Evolutionary conservation across 2,113 vertebrate species (phyloP).

Genomic region (Heteronetta atricapilla): DNA sequence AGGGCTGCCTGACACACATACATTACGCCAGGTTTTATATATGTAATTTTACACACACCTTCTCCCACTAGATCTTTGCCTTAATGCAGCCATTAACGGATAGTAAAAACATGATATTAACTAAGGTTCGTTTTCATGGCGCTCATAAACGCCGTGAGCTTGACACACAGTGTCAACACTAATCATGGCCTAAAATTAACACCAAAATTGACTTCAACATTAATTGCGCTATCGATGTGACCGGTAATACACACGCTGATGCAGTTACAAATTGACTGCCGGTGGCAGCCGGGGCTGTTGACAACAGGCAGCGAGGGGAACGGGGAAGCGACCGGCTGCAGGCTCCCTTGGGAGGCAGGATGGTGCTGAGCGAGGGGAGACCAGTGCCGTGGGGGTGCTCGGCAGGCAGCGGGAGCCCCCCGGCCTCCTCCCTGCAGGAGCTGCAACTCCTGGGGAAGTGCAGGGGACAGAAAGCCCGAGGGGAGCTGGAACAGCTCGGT

Average conservation of each 20-base stretch:
- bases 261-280: conserved; percentile 65
- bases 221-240: conserved; percentile 78
- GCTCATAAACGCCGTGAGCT: conserved; percentile 69
- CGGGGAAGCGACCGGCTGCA: background rate
- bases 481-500: background rate
- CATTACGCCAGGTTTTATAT: conserved; percentile 35
- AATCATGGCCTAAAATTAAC: conserved; percentile 84
- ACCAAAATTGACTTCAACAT: conserved; percentile 79
- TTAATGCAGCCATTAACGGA: conserved; percentile 63
- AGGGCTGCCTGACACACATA: conserved; percentile 55
- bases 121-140: conserved; percentile 65
- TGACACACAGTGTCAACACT: conserved; percentile 78
- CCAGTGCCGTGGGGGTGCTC: accelerated
- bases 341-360: background rate
- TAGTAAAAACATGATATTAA: conserved; percentile 49
- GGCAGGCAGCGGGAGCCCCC: background rate
- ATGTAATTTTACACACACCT: conserved; percentile 68
- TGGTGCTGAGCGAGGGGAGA: accelerated
- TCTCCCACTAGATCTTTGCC: conserved; percentile 52
- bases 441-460: background rate
- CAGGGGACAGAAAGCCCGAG: background rate
- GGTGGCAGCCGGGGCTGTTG: conserved; percentile 46
- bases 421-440: background rate
- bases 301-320: conserved; percentile 52
- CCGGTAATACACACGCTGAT: conserved; percentile 58